These are phyloP conservation scores for Tylochromis polylepis DNA, from an alignment of 2,113 vertebrate genomes.

Conservation along the genomic window DNA sequence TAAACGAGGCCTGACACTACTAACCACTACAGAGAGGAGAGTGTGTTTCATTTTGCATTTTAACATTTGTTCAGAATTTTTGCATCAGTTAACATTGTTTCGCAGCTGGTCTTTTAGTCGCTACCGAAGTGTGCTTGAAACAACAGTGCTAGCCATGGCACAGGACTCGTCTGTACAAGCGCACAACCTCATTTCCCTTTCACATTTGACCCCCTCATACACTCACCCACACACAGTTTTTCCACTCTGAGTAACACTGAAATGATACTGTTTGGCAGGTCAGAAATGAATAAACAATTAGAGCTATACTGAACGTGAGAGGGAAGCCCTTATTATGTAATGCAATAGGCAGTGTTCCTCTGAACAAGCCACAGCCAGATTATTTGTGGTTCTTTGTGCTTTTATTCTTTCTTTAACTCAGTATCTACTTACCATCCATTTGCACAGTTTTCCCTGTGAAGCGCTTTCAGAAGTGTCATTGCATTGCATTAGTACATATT, in stretches of 20 bases:
- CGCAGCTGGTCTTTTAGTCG: not conserved
- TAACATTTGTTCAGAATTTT: not conserved
- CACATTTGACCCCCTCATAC: slow-evolving; percentile 3
- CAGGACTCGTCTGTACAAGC: not conserved
- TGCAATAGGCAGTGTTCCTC: not conserved
- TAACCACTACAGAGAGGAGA: not conserved
- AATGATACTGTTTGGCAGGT: not conserved
- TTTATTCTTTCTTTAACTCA: not conserved
- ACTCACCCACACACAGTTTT: not conserved
- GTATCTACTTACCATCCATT: not conserved
- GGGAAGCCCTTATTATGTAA: not conserved
- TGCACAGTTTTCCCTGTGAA: not conserved
- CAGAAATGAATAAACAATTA: slow-evolving; percentile 10
- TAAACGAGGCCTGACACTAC: not conserved
- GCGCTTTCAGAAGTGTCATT: not conserved
- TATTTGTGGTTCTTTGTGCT: not conserved
- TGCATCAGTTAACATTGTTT: not conserved
- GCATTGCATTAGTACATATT: not conserved
- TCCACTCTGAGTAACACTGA: not conserved
- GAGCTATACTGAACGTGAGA: not conserved
- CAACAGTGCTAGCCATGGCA: not conserved
- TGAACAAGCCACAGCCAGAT: not conserved
- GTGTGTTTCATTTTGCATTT: not conserved
- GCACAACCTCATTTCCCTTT: not conserved
- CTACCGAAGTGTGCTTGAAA: not conserved